phyloP scores from a whole-genome alignment of 2,888 invertebrate genomes.

The Argyresthia albistria region DNA sequence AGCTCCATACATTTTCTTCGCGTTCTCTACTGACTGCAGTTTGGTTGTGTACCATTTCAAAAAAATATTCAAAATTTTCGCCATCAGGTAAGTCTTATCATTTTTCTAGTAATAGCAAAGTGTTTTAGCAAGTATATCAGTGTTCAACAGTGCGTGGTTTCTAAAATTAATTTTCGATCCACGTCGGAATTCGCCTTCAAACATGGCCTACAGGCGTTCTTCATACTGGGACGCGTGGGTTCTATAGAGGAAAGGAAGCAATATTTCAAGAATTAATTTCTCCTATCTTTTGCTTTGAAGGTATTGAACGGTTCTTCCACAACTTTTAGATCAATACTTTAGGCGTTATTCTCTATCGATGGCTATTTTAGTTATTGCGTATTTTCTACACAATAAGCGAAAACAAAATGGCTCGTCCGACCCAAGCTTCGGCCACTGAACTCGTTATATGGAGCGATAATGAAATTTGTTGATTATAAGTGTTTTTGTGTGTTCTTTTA shows the following conservation, averaged over 20 bases:
- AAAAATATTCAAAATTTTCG: constrained; percentile 72
- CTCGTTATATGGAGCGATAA: constrained; percentile 63
- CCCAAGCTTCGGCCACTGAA: constrained; percentile 69
- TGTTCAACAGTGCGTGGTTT: constrained; percentile 37
- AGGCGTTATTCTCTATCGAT: constrained; percentile 57
- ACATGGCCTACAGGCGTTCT: constrained; percentile 65
- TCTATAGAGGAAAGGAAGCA: constrained; percentile 54
- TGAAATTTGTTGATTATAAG: constrained; percentile 22
- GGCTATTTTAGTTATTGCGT: constrained; percentile 63
- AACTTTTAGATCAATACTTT: constrained; percentile 51
- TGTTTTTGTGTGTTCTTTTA: constrained; percentile 5
- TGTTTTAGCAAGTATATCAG: constrained; percentile 42
- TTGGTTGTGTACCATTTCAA: constrained; percentile 71
- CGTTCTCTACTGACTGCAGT: constrained; percentile 70
- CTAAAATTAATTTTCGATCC: constrained; percentile 49
- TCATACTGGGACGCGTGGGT: constrained; percentile 68
- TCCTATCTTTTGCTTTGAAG: constrained; percentile 61
- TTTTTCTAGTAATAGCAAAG: constrained; percentile 44
- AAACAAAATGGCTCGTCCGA: constrained; percentile 73
- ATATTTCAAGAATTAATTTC: constrained; percentile 68
- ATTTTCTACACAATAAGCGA: constrained; percentile 67
- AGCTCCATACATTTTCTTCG: constrained; percentile 73
- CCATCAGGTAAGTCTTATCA: constrained; percentile 65
- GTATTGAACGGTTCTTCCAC: constrained; percentile 62
- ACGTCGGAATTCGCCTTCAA: constrained; percentile 70